Evolutionary conservation across 2,888 invertebrate species (phyloP).

Genomic region (Cephus pulcher): DNA sequence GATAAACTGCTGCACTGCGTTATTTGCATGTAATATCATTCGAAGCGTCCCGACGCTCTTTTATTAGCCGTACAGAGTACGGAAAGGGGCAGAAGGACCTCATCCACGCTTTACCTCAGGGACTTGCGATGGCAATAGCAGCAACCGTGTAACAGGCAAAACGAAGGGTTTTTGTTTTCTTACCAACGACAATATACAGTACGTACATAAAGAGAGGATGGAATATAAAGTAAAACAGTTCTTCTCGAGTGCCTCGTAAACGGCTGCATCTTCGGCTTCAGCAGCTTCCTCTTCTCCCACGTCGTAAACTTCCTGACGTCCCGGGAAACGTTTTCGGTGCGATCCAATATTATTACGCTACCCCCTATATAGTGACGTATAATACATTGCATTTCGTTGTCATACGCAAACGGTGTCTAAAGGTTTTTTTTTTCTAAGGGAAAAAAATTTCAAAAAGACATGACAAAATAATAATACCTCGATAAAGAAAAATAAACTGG

Average conservation of each 20-base stretch:
- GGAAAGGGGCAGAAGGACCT: neutral
- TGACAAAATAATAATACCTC: conserved; percentile 12
- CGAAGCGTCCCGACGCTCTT: neutral
- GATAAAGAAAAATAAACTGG: conserved; percentile 41
- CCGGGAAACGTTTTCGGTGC: conserved; percentile 12
- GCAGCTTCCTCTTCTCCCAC: conserved; percentile 36
- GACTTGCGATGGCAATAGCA: neutral
- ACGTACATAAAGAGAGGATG: conserved; percentile 10
- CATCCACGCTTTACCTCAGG: neutral
- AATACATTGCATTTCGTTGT: conserved; percentile 30
- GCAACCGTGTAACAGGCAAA: neutral
- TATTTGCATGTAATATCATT: neutral
- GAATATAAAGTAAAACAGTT: conserved; percentile 27
- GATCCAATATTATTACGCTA: conserved; percentile 45
- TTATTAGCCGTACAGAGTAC: neutral
- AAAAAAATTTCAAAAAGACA: neutral
- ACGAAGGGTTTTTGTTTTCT: neutral
- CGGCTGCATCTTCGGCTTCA: conserved; percentile 31
- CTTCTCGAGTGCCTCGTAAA: conserved; percentile 47
- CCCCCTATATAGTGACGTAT: conserved; percentile 6
- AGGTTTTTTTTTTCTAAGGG: neutral
- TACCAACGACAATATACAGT: neutral
- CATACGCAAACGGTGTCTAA: neutral
- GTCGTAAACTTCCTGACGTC: conserved; percentile 42
- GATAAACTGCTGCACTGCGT: neutral